Evolutionary conservation across 2,113 vertebrate genomes (phyloP).

Genomic region (Gavialis gangeticus): DNA sequence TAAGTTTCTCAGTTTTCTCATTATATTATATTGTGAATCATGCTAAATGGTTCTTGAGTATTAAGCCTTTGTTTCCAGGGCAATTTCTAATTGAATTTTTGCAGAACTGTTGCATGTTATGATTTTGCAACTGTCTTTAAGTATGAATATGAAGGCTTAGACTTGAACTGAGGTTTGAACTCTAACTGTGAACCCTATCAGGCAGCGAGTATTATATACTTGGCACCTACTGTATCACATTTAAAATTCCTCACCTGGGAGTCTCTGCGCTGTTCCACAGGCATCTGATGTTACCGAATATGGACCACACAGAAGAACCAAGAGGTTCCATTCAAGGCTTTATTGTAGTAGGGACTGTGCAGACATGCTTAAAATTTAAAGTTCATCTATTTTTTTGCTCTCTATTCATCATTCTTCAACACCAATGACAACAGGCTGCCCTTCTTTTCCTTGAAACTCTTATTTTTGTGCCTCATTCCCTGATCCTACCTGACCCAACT

Average conservation of each 20-base stretch:
- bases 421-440: neutral
- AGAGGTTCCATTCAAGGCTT: constrained; percentile 51
- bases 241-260: constrained; percentile 65
- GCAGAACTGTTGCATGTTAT: neutral
- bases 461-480: neutral
- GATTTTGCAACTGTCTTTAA: constrained; percentile 21
- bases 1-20: rapidly evolving
- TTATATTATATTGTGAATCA: neutral
- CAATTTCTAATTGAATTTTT: constrained; percentile 30
- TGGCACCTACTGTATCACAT: neutral
- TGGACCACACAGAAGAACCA: constrained; percentile 17
- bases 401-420: neutral
- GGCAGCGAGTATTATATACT: neutral
- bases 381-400: neutral
- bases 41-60: neutral
- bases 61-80: constrained; percentile 11
- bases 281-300: constrained; percentile 35
- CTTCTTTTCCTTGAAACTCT: neutral
- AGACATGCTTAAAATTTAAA: constrained; percentile 37
- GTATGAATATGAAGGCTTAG: neutral
- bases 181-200: rapidly evolving
- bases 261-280: constrained; percentile 60
- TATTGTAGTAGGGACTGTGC: neutral
- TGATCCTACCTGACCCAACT: neutral
- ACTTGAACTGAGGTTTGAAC: neutral